Conservation (phyloP, 2,888 invertebrate genomes). For the Drosophila flavopinicola region DNA sequence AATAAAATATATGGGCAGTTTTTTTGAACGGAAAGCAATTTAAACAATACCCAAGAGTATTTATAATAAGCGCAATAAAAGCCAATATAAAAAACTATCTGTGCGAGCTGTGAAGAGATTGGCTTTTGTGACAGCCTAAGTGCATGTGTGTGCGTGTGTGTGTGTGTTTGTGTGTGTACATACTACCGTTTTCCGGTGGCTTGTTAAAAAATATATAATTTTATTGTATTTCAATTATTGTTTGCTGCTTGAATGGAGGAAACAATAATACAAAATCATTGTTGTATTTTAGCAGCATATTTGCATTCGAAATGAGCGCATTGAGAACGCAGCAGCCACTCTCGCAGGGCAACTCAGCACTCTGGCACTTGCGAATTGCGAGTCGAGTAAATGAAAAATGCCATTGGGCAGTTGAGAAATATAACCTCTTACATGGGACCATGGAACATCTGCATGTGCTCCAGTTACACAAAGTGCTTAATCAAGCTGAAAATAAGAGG, state of each 20-base stretch:
- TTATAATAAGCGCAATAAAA: conserved; percentile 74
- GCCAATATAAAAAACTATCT: conserved; percentile 61
- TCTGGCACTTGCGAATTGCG: conserved; percentile 12
- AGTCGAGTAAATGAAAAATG: conserved; percentile 69
- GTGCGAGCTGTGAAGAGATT: conserved; percentile 58
- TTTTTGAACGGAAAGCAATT: conserved; percentile 69
- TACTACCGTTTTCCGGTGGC: conserved; percentile 76
- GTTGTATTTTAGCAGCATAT: conserved; percentile 13
- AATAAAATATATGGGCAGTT: conserved; percentile 67
- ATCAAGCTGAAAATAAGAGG: conserved; percentile 75
- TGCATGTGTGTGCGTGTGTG: conserved; percentile 1
- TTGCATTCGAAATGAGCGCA: conserved; percentile 30
- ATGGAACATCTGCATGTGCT: conserved; percentile 68
- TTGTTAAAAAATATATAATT: conserved; percentile 74
- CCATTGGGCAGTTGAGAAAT: conserved; percentile 58
- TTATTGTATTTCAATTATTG: conserved; percentile 73
- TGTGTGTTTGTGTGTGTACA: conserved; percentile 22
- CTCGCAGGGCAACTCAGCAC: not conserved
- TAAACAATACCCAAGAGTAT: conserved; percentile 76
- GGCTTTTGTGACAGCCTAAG: conserved; percentile 50
- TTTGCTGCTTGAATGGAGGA: conserved; percentile 45
- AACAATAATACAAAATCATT: conserved; percentile 51
- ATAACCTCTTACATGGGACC: conserved; percentile 15
- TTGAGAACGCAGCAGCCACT: too few relatives aligned
- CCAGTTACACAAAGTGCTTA: conserved; percentile 81